Evolutionary conservation across 2,113 vertebrate species (phyloP), one percentile per base, ranked within the genome.

Genomic region (Raphicerus campestris): DNA sequence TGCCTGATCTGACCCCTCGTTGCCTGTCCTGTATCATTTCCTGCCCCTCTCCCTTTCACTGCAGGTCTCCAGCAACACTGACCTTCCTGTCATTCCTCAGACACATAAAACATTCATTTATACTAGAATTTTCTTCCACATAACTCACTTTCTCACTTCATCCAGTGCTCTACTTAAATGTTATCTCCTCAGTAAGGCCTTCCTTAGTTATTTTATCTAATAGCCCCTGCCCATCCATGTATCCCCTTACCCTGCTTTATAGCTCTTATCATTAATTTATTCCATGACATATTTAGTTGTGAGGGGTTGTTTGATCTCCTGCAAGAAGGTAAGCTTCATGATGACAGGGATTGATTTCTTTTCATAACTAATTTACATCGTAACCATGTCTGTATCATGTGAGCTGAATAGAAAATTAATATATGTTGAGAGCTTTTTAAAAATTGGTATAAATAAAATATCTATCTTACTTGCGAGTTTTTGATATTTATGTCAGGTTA

Each of bases 381-480:
- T 94, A 82, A 89, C 53, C 60, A 45, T 75, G 15, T 87, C 20
- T 86, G 7, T 32, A 73, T 87, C 39, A 39, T 81, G 35, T 87
- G 30, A 51, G 82, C 53, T 84, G 86, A 73, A 87, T 91, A 42
- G 55, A 93, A 92, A 90, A 66, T 91, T 2, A 3, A 83, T 39
- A 35, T 53, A 35, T 77, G 10, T 60, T 75, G 6, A 89, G 30
- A n/a, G 32, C 11, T 83, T 78, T 58, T 39, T 53, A 1, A 55
- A 73, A 81, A 94, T 53, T 78, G 19, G 1, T 61, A 45, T 75
- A 89, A 83, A 61, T 87, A 89, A 87, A 85, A 85, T 6, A 82
- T 92, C 30, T 93, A 3, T 94, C 90, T 87, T 90, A 51, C 49
- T 91, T 95, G 80, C 80, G 32, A 90, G 95, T 63, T 89, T 30